Conservation (phyloP, 2,797 vertebrate species). For the Spea hammondii region DNA sequence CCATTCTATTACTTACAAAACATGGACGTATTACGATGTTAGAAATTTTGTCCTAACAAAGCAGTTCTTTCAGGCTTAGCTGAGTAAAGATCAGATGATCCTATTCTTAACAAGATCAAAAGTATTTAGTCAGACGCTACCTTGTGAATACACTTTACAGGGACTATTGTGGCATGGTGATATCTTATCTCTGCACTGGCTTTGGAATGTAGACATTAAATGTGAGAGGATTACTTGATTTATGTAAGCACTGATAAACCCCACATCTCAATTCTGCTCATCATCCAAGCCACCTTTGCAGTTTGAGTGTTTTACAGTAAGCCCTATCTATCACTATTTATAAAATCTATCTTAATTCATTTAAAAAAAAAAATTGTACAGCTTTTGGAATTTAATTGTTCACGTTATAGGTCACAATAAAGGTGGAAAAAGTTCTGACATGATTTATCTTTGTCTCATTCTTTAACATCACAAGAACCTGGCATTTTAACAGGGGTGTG, state of each 20-base stretch:
- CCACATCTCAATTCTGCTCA: conserved; percentile 22
- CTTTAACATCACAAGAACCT: too few species aligned
- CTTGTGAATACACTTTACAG: conserved; percentile 43
- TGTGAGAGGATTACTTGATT: conserved; percentile 30
- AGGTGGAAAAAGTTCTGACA: too few species aligned
- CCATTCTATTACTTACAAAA: conserved; percentile 48
- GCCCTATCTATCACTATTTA: too few species aligned
- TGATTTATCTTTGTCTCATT: too few species aligned
- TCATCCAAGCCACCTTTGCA: conserved; percentile 25
- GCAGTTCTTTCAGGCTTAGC: conserved; percentile 42
- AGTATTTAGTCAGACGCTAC: conserved; percentile 43
- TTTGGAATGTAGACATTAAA: conserved; percentile 42
- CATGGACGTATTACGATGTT: conserved; percentile 42
- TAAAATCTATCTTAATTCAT: too few species aligned
- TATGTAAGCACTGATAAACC: conserved; percentile 33
- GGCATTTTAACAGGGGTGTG: too few species aligned
- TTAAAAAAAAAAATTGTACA: too few species aligned
- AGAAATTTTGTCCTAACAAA: conserved; percentile 43
- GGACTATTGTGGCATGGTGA: conserved; percentile 42
- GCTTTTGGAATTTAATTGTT: too few species aligned
- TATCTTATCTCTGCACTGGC: conserved; percentile 37
- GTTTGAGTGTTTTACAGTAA: conserved; percentile 6
- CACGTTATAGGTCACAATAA: too few species aligned
- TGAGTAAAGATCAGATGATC: conserved; percentile 48
- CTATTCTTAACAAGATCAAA: conserved; percentile 47